Evolutionary conservation across 2,888 invertebrate species (phyloP), one percentile per base, ranked within the genome.

Genomic region (Trimorus sp.): DNA sequence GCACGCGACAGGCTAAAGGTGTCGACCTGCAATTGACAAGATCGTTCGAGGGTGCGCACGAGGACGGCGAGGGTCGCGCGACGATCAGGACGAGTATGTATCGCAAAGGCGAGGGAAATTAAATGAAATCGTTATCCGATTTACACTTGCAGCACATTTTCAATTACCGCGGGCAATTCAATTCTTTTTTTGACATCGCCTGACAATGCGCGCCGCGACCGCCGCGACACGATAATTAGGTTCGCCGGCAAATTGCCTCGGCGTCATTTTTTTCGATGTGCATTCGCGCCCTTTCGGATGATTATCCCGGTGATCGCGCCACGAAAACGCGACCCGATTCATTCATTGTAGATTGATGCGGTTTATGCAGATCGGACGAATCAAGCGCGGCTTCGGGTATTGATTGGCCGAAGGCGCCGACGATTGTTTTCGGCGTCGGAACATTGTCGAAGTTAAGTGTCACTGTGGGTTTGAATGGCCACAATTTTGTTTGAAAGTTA

Each of bases 1-100:
- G 89, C 90, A 90, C 89, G 90, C 90, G 90, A 89, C 89, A 86
- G 87, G 87, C 87, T 87, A 89, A 90, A 90, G 90, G 90, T 90
- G 90, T 89, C 88, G 88, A 89, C 88, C 90, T 90, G 90, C 90
- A 88, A 90, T 89, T 90, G 90, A 90, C 90, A 90, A 89, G 88
- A 79, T 81, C 66, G 77, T 80, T 78, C 78, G 84, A 83, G 84
- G 84, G 86, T 26, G 85, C 73, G 84, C 74, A 71, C 83, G 77
- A 83, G 77, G 79, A 78, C 77, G 70, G 79, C 70, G 82, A 81
- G 84, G 84, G 81, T 82, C 69, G 79, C 65, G 77, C 79, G 71
- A 82, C 74, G 74, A 83, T 83, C 73, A 83, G 68, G 77, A 82
- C 78, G 81, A 84, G 83, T 83, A 80, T 83, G 75, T 77, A 80